Base-by-base conservation (phyloP, 2,113 vertebrate species). In the Nipponia nippon region DNA sequence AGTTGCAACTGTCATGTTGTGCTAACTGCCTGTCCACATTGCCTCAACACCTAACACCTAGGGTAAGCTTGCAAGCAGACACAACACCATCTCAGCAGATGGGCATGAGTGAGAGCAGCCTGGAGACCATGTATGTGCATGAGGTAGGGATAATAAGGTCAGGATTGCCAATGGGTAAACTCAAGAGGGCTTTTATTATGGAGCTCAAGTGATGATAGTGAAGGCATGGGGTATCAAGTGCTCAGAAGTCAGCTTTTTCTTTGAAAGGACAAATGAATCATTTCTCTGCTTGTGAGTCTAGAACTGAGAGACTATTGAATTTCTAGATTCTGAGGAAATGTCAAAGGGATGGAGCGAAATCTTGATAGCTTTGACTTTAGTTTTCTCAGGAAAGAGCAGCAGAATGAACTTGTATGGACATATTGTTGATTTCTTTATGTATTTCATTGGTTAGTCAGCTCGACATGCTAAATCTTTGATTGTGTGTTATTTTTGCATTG, bases 201-300 rank as follows among this genome's bases (percentile, higher is more conserved):
- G 30, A 36, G 19, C 17, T 81, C 21, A 38, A 44, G 22, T 1
- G 3, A 23, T 38, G 19, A 22, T 6, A 49, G 25, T 44, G 52
- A 63, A 71, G 50, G n/a, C 25, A 9, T 8, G 16, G 13, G 11
- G 3, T 29, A 52, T 6, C 0, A 2, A 44, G 22, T 8, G 16
- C 29, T 46, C 46, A 14, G 29, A 71, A 42, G 10, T n/a, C 36
- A 59, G 9, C 8, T 70, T 92, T 82, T 50, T 65, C 22, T 78
- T 40, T 55, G 29, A 77, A 55, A 9, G 14, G 4, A 42, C 10
- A 78, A 55, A 66, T 19, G 17, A 77, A 61, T 49, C 1, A 2
- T 47, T 83, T 42, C 30, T 78, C 17, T 58, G 30, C 50, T 58
- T 53, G 9, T 21, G 32, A 72, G 27, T 32, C 23, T 59, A 38